Conservation (phyloP, 2,113 vertebrate genomes). For the Dasyornis broadbenti region DNA sequence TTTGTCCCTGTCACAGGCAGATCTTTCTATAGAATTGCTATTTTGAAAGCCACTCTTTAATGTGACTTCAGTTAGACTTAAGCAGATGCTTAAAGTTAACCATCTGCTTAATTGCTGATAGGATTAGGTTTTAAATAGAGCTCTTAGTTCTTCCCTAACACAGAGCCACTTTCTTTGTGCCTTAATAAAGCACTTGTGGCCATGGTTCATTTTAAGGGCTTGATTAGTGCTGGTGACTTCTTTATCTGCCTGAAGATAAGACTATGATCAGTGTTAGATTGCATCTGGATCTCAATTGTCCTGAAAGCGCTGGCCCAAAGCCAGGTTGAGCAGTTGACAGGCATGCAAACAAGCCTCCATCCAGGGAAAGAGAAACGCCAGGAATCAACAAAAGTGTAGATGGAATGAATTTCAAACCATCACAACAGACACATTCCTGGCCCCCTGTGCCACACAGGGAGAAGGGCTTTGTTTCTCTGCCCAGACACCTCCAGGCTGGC, state of each 20-base stretch:
- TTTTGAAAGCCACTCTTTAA: neutral
- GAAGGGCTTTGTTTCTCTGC: neutral
- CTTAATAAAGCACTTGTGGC: neutral
- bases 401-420: neutral
- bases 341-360: neutral
- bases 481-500: neutral
- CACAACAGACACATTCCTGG: fast-evolving
- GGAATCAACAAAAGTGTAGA: neutral
- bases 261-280: neutral
- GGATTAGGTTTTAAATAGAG: neutral
- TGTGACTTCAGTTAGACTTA: neutral
- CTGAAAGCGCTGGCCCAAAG: neutral
- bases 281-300: neutral
- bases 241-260: neutral
- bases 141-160: neutral
- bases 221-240: neutral
- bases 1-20: neutral
- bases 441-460: no score
- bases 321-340: neutral
- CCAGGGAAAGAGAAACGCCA: neutral
- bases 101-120: conserved; percentile 11
- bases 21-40: neutral
- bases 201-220: neutral
- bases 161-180: neutral
- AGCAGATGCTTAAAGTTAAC: conserved; percentile 18